Base-by-base conservation (phyloP, 2,888 invertebrate species). In the Sphecodes monilicornis region DNA sequence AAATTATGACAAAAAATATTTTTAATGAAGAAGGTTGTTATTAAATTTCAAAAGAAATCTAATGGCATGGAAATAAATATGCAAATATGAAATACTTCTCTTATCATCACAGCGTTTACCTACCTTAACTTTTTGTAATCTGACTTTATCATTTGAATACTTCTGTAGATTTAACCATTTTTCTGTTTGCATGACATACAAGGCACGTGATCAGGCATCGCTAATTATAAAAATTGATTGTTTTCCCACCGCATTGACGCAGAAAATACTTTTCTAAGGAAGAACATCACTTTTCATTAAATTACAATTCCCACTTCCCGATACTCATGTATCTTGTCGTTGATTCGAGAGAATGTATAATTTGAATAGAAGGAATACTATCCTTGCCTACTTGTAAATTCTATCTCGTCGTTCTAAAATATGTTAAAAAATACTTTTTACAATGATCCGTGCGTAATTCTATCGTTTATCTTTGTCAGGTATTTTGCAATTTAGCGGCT, bases 161-260 rank as follows among this genome's bases (percentile, higher is more conserved):
- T 10, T 36, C 3, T 22, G 32, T 18, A 3, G 3, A 43, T 54
- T 46, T 68, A 32, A 82, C 1, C 54, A 68, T 1, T 22, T 11
- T 82, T 76, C 5, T 36, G 22, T 43, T 60, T 1, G 11, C 32
- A 68, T 11, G 29, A 46, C 39, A 29, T n/a, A 57, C 13, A 84
- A 84, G 78, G 84, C 78, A 84, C 78, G 8, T 72, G 22, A 71
- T 66, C 46, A 46, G 60, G 78, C 46, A n/a, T 64, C 57, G 29
- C 54, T 73, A 36, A 68, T 46, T 3, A n/a, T 36, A 29, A 5
- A 11, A 69, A 57, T 76, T n/a, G n/a, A 68, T 68, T 46, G 29
- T 4, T 76, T 76, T 1, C 6, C 1, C 26, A 22, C 2, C n/a
- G 29, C 8, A 29, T 18, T 73, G 43, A 41, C 3, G 10, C 5